phyloP scores from a whole-genome alignment of 2,113 vertebrate genomes.

The Bettongia penicillata region DNA sequence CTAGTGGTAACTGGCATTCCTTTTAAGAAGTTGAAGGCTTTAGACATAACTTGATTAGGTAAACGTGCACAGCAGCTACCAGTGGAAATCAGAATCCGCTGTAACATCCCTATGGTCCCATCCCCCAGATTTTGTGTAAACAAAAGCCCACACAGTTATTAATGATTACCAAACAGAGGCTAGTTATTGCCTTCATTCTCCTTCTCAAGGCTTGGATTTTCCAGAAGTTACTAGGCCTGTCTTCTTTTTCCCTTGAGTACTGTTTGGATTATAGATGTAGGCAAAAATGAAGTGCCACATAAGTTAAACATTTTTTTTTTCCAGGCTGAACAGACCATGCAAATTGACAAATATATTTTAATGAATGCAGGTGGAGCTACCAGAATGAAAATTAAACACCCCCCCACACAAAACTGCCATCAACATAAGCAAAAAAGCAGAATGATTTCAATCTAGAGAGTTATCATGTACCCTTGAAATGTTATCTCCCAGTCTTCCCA shows the following conservation, averaged over 20 bases:
- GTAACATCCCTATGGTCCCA: slow-evolving; percentile 14
- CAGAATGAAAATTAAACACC: not conserved
- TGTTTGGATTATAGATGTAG: not conserved
- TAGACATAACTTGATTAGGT: slow-evolving; percentile 69
- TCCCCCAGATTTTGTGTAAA: slow-evolving; percentile 49
- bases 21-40: slow-evolving; percentile 73
- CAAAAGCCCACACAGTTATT: slow-evolving; percentile 44
- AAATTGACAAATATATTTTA: not conserved
- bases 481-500: not conserved
- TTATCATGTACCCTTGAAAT: not conserved
- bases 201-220: not conserved
- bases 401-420: not conserved
- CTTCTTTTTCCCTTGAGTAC: slow-evolving; percentile 5
- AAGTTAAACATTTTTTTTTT: not conserved
- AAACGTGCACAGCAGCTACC: slow-evolving; percentile 34
- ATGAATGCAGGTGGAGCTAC: not conserved
- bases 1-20: slow-evolving; percentile 57
- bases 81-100: slow-evolving; percentile 33
- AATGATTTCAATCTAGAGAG: not conserved
- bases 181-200: not conserved
- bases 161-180: not conserved
- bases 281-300: slow-evolving; percentile 32
- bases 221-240: not conserved
- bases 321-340: not conserved
- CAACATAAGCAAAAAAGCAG: not conserved